Base-by-base conservation (phyloP, 2,888 invertebrate genomes). In the Himalopsyche kuldschensis region DNA sequence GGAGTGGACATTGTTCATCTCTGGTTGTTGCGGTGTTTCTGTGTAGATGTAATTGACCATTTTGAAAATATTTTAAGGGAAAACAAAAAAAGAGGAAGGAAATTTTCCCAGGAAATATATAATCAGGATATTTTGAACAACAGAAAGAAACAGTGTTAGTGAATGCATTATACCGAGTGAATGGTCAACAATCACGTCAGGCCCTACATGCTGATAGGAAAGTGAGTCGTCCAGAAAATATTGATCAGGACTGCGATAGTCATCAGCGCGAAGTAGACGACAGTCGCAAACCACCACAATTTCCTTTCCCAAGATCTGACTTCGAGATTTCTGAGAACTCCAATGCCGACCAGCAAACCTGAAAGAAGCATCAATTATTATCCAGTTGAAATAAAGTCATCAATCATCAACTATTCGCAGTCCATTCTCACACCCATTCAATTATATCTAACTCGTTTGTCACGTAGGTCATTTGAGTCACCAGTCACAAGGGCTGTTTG, bases 281-380 rank as follows among this genome's bases (percentile, higher is more conserved):
- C 90, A 15, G 97, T 93, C 27, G 96, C 95, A 87, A 94, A 92
- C 96, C 96, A 97, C 95, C 96, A 96, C 0, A 97, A 88, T 0
- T 94, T 92, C 86, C 93, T 94, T 90, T 97, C 97, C 96, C 97
- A 97, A 82, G 93, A 93, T 80, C 94, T 93, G 85, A 95, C 94
- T 88, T 95, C 94, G 8, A 97, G 91, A 90, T 97, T 97, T 30
- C 96, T 92, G n/a, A 97, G 91, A 0, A 96, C 94, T 11, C 97
- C 95, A 85, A 97, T 95, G 24, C 97, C 97, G 47, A 97, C 95
- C 24, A 97, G 91, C 0, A 96, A 91, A 80, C 97, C 97, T 88
- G 95, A 92, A 89, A 88, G 55, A 24, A 78, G 24, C 15, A 41
- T n/a, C n/a, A n/a, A n/a, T n/a, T n/a, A n/a, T n/a, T n/a, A 15